Evolutionary conservation across 2,113 vertebrate genomes (phyloP), one percentile per base, ranked within the genome.

Genomic region (rat (Rattus norvegicus)): DNA sequence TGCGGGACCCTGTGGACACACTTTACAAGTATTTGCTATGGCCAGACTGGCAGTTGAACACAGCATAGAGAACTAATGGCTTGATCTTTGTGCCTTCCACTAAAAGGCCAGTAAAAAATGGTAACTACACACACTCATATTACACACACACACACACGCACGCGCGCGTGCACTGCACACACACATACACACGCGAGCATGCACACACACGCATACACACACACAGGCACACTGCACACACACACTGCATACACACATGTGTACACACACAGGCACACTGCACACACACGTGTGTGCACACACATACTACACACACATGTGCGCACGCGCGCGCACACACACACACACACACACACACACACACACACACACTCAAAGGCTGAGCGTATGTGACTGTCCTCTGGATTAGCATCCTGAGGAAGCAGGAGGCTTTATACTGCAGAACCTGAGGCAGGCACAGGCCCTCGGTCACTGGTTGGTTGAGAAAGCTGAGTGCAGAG

Each of bases 91-190:
- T 39, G 89, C 28, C 56, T 13, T 73, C 87, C 39, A 72, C 26
- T 91, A 69, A 97, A 83, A 87, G 24, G 43, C 49, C 65, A 81
- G 39, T 59, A n/a, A 72, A 69, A 86, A 83, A 9, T 52, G 84
- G 30, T 43, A 59, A 30, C 17, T 43, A 24, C 33, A 26, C 11
- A 47, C 52, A n/a, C 43, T 43, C 43, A 43, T 43, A 43, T 43
- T 16, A 36, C 77, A 80, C 49, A 80, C 47, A 79, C 76, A 79
- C 47, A 52, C 49, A 33, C 76, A 54, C 76, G 19, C 49, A 33
- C 77, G 19, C n/a, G n/a, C 11, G 54, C 19, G n/a, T n/a, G n/a
- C n/a, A n/a, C n/a, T n/a, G 49, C 24, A 49, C 6, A 19, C 76
- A 30, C 7, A 33, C 77, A 22, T 16, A 13, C 52, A 8, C 36